Base-by-base conservation (phyloP, 1,140 invertebrate species). In the Amphibalanus amphitrite region DNA sequence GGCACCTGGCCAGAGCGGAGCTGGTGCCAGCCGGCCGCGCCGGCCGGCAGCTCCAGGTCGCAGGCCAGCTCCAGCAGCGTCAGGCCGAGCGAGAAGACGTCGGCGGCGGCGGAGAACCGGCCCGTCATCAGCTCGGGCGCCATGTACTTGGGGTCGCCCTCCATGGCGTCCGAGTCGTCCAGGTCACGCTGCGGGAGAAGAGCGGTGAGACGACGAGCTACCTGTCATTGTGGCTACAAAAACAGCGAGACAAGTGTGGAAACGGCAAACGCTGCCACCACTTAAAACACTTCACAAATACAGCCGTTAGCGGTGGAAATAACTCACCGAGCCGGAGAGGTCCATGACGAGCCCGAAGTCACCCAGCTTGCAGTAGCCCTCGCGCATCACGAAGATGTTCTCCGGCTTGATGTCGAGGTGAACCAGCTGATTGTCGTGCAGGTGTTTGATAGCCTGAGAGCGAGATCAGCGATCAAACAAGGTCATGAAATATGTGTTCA, bases 371-470 rank as follows among this genome's bases (percentile, higher is more conserved):
- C 86, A 90, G 0, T 82, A 81, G 72, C 81, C 85, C 80, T 82
- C 83, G 74, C 64, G 82, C 0, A 86, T 87, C 38, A 92, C 87
- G 79, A 95, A 94, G 69, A 90, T 89, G 80, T 90, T 90, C 29
- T 88, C 88, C 71, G 88, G 85, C 80, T 90, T 90, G 29, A 90
- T 88, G 77, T 90, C 89, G 78, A 90, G 82, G 78, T 90, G 89
- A 64, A 90, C 82, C 47, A 89, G 79, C 78, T 87, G 82, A 67
- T 84, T 80, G 71, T 85, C 83, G 79, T 89, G 88, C 23, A 89
- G 79, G 75, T 87, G 86, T 76, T 87, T 84, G 0, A 89, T 75
- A 40, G 86, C 88, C 86, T 74, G 75, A 65, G 20, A 65, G 13
- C 47, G 25, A 59, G 13, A 59, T 59, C 47, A 59, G 47, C 47